Base-by-base conservation (phyloP, 2,113 vertebrate genomes). In the Urocynchramus pylzowi region DNA sequence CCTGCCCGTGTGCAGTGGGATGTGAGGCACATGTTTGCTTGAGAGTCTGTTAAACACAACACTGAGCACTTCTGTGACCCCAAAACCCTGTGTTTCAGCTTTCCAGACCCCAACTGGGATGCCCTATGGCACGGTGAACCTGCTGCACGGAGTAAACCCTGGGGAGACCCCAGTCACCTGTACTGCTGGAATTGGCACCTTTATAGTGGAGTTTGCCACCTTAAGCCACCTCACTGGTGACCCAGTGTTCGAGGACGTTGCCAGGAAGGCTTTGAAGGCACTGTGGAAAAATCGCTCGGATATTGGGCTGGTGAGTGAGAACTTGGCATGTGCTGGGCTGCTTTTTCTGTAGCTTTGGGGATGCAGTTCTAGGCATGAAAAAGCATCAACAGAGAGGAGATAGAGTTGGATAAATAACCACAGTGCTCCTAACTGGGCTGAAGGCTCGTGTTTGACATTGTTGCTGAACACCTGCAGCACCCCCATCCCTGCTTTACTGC, bases 101-200 rank as follows among this genome's bases (percentile, higher is more conserved):
- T 99, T 99, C 96, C 98, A 99, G 97, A 99, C 99, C 3, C 98
- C 99, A 28, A 99, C 98, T 5, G 99, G 99, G 35, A 99, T 99
- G 99, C 99, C 99, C 0, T 99, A 99, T 82, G 99, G 99, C 24
- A 99, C 99, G 0, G 99, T 99, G 91, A 99, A 99, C 97, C 98
- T 99, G 45, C 98, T 99, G 95, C 98, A 93, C 0, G 99, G 99
- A 2, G 99, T 99, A 76, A 99, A 99, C 94, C 98, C 99, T 6
- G 98, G 98, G 2, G 99, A 99, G 96, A 99, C 99, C 10, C 98
- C 99, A 2, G 98, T 99, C 87, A 99, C 99, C 42, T 99, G 99
- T 89, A 99, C 99, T 0, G 99, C 99, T 28, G 99, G 99, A 6
- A 99, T 99, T 12, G 99, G 99, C 41, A 99, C 99, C 18, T 99